These are phyloP conservation scores for Athalia rosae DNA, from an alignment of 2,888 invertebrate species.

Conservation along the genomic window DNA sequence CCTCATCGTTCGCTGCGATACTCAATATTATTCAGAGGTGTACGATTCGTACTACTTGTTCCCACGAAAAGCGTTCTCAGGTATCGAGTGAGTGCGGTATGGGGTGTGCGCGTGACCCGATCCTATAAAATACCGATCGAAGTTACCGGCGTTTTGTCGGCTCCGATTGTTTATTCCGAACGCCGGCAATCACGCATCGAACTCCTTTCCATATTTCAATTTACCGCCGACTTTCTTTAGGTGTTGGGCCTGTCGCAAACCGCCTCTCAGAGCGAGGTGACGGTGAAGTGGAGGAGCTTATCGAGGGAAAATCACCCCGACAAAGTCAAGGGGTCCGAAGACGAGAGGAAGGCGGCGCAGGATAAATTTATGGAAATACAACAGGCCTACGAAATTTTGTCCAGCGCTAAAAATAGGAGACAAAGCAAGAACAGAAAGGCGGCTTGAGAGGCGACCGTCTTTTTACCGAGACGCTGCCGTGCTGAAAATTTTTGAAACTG, in stretches of 20 bases:
- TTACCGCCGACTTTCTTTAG: conserved; percentile 69
- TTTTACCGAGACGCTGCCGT: no score
- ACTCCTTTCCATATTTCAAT: background rate
- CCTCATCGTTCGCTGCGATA: background rate
- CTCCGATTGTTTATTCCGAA: background rate
- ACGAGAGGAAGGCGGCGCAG: conserved; percentile 83
- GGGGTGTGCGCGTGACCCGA: no score
- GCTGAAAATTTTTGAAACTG: background rate
- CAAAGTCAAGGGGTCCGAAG: conserved; percentile 85
- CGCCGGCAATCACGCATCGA: background rate
- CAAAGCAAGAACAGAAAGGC: conserved; percentile 84
- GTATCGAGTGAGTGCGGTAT: no score
- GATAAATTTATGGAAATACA: conserved; percentile 95
- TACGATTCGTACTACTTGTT: background rate
- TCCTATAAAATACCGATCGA: no score
- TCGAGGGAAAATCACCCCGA: conserved; percentile 94
- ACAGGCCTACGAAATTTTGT: conserved; percentile 92
- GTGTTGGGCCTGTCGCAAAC: conserved; percentile 85
- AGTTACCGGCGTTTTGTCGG: background rate
- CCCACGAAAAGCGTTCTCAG: no score
- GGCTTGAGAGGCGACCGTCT: conserved; percentile 50
- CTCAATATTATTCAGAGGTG: background rate
- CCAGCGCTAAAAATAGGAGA: conserved; percentile 86
- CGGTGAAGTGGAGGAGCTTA: conserved; percentile 85
- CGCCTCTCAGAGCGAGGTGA: conserved; percentile 90